Evolutionary conservation across 2,113 vertebrate species (phyloP).

Genomic region (Nematolebias whitei): DNA sequence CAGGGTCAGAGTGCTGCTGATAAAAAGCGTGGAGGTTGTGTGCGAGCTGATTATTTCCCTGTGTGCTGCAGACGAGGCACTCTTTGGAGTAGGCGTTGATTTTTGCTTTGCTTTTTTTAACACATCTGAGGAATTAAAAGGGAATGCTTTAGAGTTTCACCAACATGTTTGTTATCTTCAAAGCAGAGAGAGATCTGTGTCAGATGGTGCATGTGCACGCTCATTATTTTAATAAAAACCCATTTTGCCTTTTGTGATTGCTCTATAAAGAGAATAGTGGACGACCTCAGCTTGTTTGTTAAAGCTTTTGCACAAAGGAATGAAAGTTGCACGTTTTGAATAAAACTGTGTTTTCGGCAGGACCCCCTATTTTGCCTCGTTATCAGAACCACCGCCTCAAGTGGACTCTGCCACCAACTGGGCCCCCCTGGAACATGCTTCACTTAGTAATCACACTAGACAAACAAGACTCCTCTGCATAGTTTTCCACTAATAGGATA

Average conservation of each 20-base stretch:
- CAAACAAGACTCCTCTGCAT: conserved; percentile 46
- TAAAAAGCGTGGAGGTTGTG: conserved; percentile 70
- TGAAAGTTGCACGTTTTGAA: conserved; percentile 58
- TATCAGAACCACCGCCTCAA: conserved; percentile 51
- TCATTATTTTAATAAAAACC: conserved; percentile 79
- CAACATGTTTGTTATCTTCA: conserved; percentile 77
- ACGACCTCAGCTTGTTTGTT: conserved; percentile 71
- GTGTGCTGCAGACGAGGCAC: conserved; percentile 61
- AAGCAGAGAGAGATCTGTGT: conserved; percentile 60
- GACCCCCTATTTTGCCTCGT: conserved; percentile 45
- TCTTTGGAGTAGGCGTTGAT: conserved; percentile 67
- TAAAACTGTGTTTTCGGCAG: conserved; percentile 40
- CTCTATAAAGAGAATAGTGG: conserved; percentile 77
- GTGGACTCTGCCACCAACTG: conserved; percentile 28
- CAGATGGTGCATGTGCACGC: conserved; percentile 59
- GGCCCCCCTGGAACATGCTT: conserved; percentile 38
- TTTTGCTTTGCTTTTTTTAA: conserved; percentile 71
- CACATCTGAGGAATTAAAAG: conserved; percentile 76
- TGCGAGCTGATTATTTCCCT: conserved; percentile 69
- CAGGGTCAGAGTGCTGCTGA: conserved; percentile 60
- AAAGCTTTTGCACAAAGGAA: conserved; percentile 74
- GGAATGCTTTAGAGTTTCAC: conserved; percentile 78
- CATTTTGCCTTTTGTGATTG: conserved; percentile 69
- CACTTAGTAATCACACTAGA: conserved; percentile 54
- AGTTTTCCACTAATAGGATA: conserved; percentile 69